phyloP scores from a whole-genome alignment of 2,797 vertebrate genomes.

The Streptopelia turtur region DNA sequence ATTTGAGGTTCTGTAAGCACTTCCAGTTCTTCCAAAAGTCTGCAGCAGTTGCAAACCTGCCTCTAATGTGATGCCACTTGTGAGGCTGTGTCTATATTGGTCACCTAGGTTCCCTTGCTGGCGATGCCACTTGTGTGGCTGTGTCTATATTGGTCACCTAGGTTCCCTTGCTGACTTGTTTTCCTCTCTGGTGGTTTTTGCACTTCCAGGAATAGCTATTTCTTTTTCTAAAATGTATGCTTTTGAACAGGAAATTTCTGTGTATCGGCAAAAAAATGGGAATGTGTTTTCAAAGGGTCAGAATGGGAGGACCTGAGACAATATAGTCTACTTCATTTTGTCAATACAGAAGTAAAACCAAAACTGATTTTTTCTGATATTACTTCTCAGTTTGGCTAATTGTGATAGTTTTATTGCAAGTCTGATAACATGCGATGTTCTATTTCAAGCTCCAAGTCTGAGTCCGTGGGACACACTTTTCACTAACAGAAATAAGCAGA shows the following conservation, averaged over 20 bases:
- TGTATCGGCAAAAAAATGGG: not conserved
- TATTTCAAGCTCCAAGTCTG: not conserved
- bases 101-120: not conserved
- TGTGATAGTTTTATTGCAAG: not conserved
- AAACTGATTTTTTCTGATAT: not conserved
- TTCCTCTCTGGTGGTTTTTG: not conserved
- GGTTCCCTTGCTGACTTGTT: not conserved
- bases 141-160: not conserved
- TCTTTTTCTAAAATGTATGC: not conserved
- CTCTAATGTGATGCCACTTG: not conserved
- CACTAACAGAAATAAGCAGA: not conserved
- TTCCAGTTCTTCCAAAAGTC: not conserved
- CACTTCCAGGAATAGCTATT: not conserved
- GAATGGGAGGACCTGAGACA: not conserved
- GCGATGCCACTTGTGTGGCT: not conserved
- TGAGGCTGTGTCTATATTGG: not conserved
- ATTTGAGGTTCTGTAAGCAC: not conserved
- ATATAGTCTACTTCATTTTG: rapidly evolving
- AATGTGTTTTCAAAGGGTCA: not conserved
- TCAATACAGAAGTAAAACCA: not conserved
- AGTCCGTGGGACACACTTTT: not conserved
- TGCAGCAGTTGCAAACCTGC: not conserved
- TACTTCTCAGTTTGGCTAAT: not conserved
- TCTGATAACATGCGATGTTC: not conserved
- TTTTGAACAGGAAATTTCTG: not conserved